phyloP scores from a whole-genome alignment of 2,113 vertebrate species.

The Pleuronectes platessa region DNA sequence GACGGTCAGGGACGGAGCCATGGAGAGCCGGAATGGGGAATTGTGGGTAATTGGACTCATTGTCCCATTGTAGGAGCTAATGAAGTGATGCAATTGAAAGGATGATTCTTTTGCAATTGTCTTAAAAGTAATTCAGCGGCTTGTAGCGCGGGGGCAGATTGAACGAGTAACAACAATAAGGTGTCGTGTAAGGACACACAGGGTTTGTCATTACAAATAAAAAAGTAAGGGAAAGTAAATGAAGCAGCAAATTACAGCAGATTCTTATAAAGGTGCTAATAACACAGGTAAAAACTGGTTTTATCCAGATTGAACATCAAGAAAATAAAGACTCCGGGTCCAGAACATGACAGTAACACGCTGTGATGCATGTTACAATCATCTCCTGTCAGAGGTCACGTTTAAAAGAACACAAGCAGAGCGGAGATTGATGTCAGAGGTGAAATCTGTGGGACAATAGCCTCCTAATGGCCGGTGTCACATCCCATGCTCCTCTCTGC shows the following conservation, averaged over 20 bases:
- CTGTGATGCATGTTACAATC: not conserved
- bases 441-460: slow-evolving; percentile 35
- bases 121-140: slow-evolving; percentile 52
- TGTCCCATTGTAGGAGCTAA: slow-evolving; percentile 67
- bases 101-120: slow-evolving; percentile 41
- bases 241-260: not conserved
- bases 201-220: not conserved
- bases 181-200: not conserved
- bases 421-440: slow-evolving; percentile 42
- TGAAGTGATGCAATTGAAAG: slow-evolving; percentile 67
- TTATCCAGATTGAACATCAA: not conserved
- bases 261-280: too few relatives aligned
- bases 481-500: slow-evolving; percentile 42
- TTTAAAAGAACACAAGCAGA: not conserved
- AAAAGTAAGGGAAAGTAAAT: not conserved
- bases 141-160: slow-evolving; percentile 22
- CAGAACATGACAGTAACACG: not conserved
- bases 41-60: slow-evolving; percentile 72
- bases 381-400: not conserved
- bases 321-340: not conserved
- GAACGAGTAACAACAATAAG: slow-evolving; percentile 12
- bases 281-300: too few relatives aligned
- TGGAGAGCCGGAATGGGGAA: slow-evolving; percentile 49
- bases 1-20: slow-evolving; percentile 57
- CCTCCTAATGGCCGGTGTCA: slow-evolving; percentile 50